A percentile compares a stretch with the other conserved stretches of the same genome.
Conservation (phyloP, 1,140 invertebrate species). For the Callitettix versicolor region DNA sequence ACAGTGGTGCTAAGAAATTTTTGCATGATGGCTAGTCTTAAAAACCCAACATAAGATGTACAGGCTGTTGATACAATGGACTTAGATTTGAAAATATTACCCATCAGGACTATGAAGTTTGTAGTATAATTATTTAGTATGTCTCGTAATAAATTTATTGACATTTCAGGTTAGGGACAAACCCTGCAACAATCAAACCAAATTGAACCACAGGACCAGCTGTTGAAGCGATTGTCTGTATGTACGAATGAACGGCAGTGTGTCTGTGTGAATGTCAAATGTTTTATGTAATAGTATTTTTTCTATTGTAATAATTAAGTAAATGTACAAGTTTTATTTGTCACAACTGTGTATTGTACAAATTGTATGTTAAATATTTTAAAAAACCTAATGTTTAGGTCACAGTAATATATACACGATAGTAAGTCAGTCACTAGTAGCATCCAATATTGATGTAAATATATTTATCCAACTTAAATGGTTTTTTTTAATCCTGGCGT, state of each 20-base stretch:
- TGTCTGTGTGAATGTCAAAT: background rate
- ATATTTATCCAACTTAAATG: conserved; percentile 8
- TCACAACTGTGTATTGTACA: background rate
- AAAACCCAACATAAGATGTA: too few relatives aligned
- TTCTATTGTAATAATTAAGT: background rate
- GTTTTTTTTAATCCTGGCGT: too few relatives aligned
- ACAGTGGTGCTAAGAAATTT: too few relatives aligned
- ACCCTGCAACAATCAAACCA: background rate
- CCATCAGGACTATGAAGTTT: too few relatives aligned
- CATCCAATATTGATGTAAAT: conserved; percentile 8
- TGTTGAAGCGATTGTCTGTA: background rate
- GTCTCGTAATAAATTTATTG: too few relatives aligned
- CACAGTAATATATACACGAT: conserved; percentile 8
- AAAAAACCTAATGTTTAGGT: conserved; percentile 11
- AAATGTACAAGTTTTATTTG: background rate
- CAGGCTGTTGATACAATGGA: too few relatives aligned
- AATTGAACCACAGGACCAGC: background rate
- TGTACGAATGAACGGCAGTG: background rate
- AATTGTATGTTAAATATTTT: conserved; percentile 4
- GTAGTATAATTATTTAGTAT: too few relatives aligned
- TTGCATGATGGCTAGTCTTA: too few relatives aligned
- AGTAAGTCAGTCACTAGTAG: background rate
- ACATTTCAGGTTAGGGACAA: too few relatives aligned
- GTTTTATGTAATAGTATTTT: background rate
- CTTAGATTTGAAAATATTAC: too few relatives aligned